Conservation (phyloP, 2,797 vertebrate species). For the Gymnopithys bicolor region DNA sequence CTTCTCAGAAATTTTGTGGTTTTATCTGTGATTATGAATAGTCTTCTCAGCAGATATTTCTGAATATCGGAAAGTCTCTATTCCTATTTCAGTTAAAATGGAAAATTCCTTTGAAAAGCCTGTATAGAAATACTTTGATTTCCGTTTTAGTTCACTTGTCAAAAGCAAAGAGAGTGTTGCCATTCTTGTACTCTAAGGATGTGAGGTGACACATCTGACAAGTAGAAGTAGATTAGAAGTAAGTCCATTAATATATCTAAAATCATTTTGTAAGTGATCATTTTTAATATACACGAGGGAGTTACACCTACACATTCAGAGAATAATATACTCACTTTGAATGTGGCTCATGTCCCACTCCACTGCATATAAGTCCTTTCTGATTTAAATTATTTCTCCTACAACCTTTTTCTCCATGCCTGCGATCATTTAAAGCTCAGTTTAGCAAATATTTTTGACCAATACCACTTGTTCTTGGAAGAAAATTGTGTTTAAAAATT, state of each 20-base stretch:
- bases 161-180: slow-evolving; percentile 50
- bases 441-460: not conserved
- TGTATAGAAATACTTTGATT: slow-evolving; percentile 40
- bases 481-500: not conserved
- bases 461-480: not conserved
- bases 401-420: not conserved
- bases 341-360: slow-evolving; percentile 26
- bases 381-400: slow-evolving; percentile 10
- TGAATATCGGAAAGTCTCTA: not conserved
- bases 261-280: slow-evolving; percentile 60
- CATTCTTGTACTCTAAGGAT: slow-evolving; percentile 52
- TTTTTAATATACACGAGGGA: slow-evolving; percentile 63
- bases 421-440: not conserved
- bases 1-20: not conserved
- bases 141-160: slow-evolving; percentile 56
- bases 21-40: not conserved
- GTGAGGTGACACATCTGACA: slow-evolving; percentile 65
- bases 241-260: slow-evolving; percentile 69
- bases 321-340: slow-evolving; percentile 25
- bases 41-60: not conserved
- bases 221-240: slow-evolving; percentile 63
- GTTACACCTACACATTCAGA: slow-evolving; percentile 46
- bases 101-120: slow-evolving; percentile 34
- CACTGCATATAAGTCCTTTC: not conserved
- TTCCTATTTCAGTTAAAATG: not conserved